Evolutionary conservation across 1,140 invertebrate genomes (phyloP), one percentile per base, ranked within the genome.

Genomic region (Drosophila mauritiana): DNA sequence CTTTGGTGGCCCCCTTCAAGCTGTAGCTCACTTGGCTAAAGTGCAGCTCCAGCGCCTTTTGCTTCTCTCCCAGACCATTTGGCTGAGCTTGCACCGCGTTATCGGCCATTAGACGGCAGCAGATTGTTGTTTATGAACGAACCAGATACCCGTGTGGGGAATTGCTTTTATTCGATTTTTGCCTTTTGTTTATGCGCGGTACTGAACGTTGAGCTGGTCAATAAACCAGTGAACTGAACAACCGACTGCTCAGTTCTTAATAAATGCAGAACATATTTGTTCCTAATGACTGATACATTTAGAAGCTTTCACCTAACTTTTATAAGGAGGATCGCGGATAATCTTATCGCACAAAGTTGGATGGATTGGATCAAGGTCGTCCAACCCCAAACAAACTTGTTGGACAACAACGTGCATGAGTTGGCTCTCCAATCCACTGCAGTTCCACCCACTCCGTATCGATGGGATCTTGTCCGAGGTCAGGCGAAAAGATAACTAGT

Each of bases 1-100:
- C 54, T 27, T 80, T 84, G 0, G 56, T 13, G 7, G 43, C 27
- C 40, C 67, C 43, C 40, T 74, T 88, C 7, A 81, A 11, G 34
- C 53, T 73, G 57, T 90, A 91, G 55, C 61, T 64, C 1, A 91
- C 69, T 45, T 91, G 74, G 22, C 69, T 75, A 42, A 91, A 91
- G 39, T 82, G 73, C 51, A 91, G 49, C 55, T 89, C 85, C 40
- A 84, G 22, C 7, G 64, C 15, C 36, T 72, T 59, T n/a, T 53
- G 51, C 36, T 56, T 69, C 0, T 43, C 12, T 4, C 3, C 36
- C 73, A 78, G 20, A 10, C 76, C 73, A 54, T 80, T 82, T 8
- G 61, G 15, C 42, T 62, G 54, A 12, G 27, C 67, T 42, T 68
- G 43, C 22, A 15, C 55, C 3, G 22, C 40, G 55, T 65, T 86